phyloP scores from a whole-genome alignment of 2,888 invertebrate genomes.

The Odontocerum albicorne region DNA sequence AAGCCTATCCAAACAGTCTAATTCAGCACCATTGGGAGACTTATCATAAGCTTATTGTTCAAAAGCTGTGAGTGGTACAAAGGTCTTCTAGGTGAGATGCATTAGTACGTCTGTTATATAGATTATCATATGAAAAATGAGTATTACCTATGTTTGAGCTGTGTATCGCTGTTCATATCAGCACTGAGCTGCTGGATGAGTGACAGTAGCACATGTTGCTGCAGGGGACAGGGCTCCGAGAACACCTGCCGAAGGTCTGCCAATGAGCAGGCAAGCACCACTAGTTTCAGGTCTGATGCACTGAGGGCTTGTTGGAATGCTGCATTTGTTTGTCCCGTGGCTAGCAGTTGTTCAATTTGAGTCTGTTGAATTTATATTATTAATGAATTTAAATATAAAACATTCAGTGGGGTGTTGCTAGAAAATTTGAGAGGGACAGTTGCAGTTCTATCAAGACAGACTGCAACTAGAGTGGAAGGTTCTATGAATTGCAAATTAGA shows the following conservation, averaged over 20 bases:
- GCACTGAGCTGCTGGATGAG: conserved; percentile 93
- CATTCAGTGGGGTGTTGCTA: too few relatives aligned
- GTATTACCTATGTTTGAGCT: conserved; percentile 74
- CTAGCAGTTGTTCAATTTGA: conserved; percentile 68
- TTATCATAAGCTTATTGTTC: too few relatives aligned
- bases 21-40: background rate
- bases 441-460: too few relatives aligned
- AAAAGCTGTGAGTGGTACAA: too few relatives aligned
- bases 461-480: too few relatives aligned
- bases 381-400: too few relatives aligned
- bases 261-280: conserved; percentile 83
- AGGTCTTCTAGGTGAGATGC: too few relatives aligned
- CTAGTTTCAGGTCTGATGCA: conserved; percentile 84
- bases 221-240: conserved; percentile 71
- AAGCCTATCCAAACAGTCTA: too few relatives aligned
- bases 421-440: too few relatives aligned
- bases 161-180: conserved; percentile 82
- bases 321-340: conserved; percentile 76
- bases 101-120: background rate
- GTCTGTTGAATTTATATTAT: conserved; percentile 66
- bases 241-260: conserved; percentile 82
- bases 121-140: background rate
- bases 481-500: too few relatives aligned
- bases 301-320: conserved; percentile 90
- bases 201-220: conserved; percentile 88